These are phyloP conservation scores for Nymphicus hollandicus DNA, from an alignment of 2,113 vertebrate genomes.

Conservation along the genomic window DNA sequence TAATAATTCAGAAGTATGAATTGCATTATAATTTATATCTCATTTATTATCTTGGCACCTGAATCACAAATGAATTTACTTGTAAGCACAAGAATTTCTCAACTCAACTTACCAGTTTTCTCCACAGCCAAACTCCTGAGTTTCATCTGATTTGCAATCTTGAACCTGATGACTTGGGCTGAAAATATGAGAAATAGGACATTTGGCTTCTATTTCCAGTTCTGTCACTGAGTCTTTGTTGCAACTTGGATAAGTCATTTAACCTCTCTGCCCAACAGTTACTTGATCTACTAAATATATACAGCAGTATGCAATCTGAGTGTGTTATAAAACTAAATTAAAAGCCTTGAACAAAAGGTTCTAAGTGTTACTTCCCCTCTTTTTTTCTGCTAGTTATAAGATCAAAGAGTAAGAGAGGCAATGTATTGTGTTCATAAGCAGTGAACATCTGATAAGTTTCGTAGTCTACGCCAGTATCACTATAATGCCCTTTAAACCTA, in stretches of 20 bases:
- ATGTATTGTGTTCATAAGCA: constrained; percentile 25
- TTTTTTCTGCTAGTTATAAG: background rate
- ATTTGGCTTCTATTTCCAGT: constrained; percentile 33
- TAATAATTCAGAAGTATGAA: background rate
- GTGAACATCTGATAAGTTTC: constrained; percentile 50
- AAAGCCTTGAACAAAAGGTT: constrained; percentile 17
- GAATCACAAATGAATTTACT: constrained; percentile 1
- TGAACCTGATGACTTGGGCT: background rate
- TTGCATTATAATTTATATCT: background rate
- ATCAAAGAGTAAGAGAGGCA: constrained; percentile 20
- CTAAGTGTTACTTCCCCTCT: background rate
- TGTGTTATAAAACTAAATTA: constrained; percentile 31
- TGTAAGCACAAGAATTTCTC: background rate
- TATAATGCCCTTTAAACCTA: constrained; percentile 1
- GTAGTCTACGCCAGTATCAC: background rate
- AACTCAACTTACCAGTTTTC: background rate
- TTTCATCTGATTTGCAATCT: background rate
- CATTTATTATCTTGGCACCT: constrained; percentile 32
- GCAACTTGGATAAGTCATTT: background rate
- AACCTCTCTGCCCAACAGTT: background rate
- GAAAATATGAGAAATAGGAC: background rate
- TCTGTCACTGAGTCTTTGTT: background rate
- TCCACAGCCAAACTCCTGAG: background rate
- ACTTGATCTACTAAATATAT: constrained; percentile 28
- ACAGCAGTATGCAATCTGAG: background rate